phyloP scores from a whole-genome alignment of 23 tunicate genomes.

The Ascidia mentula region DNA sequence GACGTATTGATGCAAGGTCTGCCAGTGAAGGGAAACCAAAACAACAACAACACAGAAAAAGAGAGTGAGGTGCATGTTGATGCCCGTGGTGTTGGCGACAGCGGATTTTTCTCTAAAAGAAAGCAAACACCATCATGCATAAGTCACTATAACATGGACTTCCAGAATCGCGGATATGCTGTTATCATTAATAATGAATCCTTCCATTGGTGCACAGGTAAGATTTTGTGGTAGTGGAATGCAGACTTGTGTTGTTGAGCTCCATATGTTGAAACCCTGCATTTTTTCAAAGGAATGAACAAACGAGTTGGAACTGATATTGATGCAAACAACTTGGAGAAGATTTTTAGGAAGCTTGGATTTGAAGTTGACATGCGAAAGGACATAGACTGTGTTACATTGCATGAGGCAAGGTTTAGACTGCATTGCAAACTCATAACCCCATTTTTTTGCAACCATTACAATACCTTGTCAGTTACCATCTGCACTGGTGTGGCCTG shows the following conservation, averaged over 20 bases:
- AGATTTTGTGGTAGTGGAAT: not conserved
- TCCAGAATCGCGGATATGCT: slow-evolving; percentile 46
- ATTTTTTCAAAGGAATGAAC: slow-evolving; percentile 65
- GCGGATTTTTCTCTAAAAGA: not conserved
- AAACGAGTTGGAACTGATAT: slow-evolving; percentile 75
- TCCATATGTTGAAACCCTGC: not conserved
- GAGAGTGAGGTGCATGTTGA: not conserved
- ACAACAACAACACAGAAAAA: not conserved
- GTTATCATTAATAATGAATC: slow-evolving; percentile 76
- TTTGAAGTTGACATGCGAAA: slow-evolving; percentile 49
- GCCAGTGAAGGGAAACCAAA: not conserved
- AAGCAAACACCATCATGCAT: not conserved
- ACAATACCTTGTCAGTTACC: too few relatives aligned
- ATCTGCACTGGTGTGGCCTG: too few relatives aligned
- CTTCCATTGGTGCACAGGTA: slow-evolving; percentile 68
- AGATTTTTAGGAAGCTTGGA: slow-evolving; percentile 52
- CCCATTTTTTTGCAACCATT: too few relatives aligned
- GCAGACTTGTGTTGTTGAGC: not conserved
- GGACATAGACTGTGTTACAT: slow-evolving; percentile 10
- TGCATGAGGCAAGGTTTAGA: slow-evolving; percentile 25
- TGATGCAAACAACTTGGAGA: slow-evolving; percentile 50
- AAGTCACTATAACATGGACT: slow-evolving; percentile 29
- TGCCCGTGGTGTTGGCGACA: slow-evolving; percentile 1
- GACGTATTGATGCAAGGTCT: not conserved
- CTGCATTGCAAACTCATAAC: too few relatives aligned